phyloP scores from a whole-genome alignment of 1,140 invertebrate species.

The Ceratina australensis region DNA sequence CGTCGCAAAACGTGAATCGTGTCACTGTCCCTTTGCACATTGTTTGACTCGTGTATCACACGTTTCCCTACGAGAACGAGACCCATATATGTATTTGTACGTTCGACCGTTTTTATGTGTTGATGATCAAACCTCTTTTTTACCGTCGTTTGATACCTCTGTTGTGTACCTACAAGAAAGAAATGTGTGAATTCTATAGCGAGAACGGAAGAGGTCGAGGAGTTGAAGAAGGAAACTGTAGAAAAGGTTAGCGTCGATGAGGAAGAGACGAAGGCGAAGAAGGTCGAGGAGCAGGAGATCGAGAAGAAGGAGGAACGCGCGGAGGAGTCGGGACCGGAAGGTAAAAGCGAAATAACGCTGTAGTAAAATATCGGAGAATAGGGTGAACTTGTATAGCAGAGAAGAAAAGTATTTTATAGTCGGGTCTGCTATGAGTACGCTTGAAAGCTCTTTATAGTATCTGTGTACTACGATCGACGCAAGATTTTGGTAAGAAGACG shows the following conservation, averaged over 20 bases:
- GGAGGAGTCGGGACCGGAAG: slow-evolving; percentile 74
- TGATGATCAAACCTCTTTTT: neutral
- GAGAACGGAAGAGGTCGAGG: slow-evolving; percentile 78
- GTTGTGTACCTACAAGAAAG: slow-evolving; percentile 4
- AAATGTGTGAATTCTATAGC: slow-evolving; percentile 71
- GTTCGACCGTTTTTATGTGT: neutral
- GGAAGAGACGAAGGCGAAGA: slow-evolving; percentile 59
- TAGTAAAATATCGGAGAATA: neutral
- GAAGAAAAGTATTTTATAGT: neutral
- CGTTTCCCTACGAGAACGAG: neutral
- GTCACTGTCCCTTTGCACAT: neutral
- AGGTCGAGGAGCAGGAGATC: slow-evolving; percentile 67
- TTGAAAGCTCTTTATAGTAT: slow-evolving; percentile 6
- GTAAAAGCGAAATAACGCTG: slow-evolving; percentile 54
- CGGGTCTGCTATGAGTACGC: slow-evolving; percentile 23
- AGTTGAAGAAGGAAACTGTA: slow-evolving; percentile 61
- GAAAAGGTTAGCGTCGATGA: slow-evolving; percentile 37
- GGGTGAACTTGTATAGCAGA: neutral
- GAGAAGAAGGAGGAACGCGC: slow-evolving; percentile 65
- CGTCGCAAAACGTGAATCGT: slow-evolving; percentile 32
- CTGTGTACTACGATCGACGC: slow-evolving; percentile 4
- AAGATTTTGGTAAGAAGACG: slow-evolving; percentile 42
- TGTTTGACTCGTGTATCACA: neutral
- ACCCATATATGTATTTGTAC: neutral
- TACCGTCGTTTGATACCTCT: neutral